phyloP scores from a whole-genome alignment of 2,888 invertebrate genomes.

The Ellobium chinense region DNA sequence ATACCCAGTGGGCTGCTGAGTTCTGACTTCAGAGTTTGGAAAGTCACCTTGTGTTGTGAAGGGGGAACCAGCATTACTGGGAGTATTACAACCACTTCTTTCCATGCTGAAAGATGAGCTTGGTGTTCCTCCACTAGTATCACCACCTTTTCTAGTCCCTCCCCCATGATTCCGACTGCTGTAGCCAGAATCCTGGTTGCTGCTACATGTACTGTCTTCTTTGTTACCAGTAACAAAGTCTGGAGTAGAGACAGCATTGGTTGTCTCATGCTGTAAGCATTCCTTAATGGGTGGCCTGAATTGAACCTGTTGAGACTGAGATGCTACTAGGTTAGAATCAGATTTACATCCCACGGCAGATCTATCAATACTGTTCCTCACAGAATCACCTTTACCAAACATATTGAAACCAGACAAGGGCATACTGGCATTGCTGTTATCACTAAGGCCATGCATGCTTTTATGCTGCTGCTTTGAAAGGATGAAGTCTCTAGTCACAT shows the following conservation, averaged over 20 bases:
- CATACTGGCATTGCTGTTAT: not conserved
- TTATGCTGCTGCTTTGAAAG: conserved; percentile 1
- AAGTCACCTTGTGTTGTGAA: conserved; percentile 30
- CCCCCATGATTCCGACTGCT: conserved; percentile 84
- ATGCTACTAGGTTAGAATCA: not conserved
- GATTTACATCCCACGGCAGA: not conserved
- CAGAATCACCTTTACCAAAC: not conserved
- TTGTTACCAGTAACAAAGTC: conserved; percentile 54
- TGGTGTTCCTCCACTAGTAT: conserved; percentile 62
- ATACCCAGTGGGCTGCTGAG: not conserved
- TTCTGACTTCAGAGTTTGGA: not conserved
- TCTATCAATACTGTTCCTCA: not conserved
- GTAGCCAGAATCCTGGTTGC: conserved; percentile 88
- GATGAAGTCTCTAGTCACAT: not conserved
- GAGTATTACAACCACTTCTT: conserved; percentile 59
- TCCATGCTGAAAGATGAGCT: conserved; percentile 73
- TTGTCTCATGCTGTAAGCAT: conserved; percentile 48
- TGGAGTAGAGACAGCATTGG: conserved; percentile 29
- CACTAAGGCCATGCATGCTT: not conserved
- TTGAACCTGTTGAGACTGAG: not conserved
- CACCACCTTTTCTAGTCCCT: conserved; percentile 48
- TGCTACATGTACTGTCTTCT: conserved; percentile 72
- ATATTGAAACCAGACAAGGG: not conserved
- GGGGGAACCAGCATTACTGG: conserved; percentile 64
- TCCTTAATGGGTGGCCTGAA: conserved; percentile 32